A percentile compares a stretch with the other conserved stretches of the same genome.
phyloP scores from a whole-genome alignment of 2,888 invertebrate species.

The Tetrapedia diversipes region DNA sequence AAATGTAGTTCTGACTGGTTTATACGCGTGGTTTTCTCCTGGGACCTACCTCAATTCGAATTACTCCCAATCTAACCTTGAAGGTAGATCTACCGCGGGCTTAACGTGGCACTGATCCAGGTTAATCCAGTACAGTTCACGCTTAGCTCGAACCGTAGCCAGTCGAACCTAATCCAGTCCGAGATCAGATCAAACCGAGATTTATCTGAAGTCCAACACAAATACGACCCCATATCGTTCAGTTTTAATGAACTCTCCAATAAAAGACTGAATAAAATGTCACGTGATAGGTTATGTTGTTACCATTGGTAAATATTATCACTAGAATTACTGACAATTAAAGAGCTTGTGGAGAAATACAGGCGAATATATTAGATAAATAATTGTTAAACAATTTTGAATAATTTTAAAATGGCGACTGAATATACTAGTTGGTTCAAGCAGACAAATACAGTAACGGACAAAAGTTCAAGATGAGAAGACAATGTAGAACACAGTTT shows the following conservation, averaged over 20 bases:
- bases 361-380: too few relatives aligned
- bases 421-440: too few relatives aligned
- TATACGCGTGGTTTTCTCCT: neutral
- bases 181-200: neutral
- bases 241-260: neutral
- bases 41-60: neutral
- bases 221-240: neutral
- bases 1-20: neutral
- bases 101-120: conserved; percentile 2
- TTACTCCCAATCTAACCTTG: conserved; percentile 2
- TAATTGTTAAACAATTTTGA: too few relatives aligned
- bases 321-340: too few relatives aligned
- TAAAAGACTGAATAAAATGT: too few relatives aligned
- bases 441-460: too few relatives aligned
- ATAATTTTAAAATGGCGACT: too few relatives aligned
- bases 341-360: too few relatives aligned
- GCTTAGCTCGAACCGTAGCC: conserved; percentile 8
- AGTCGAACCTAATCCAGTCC: conserved; percentile 9
- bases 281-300: too few relatives aligned
- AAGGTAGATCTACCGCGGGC: neutral
- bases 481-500: too few relatives aligned
- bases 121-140: conserved; percentile 23
- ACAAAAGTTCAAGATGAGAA: too few relatives aligned
- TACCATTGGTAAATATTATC: too few relatives aligned
- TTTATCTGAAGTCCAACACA: neutral